A percentile compares a stretch with the other conserved stretches of the same genome.
phyloP scores from a whole-genome alignment of 2,113 vertebrate genomes.

The Bostrychus sinensis region DNA sequence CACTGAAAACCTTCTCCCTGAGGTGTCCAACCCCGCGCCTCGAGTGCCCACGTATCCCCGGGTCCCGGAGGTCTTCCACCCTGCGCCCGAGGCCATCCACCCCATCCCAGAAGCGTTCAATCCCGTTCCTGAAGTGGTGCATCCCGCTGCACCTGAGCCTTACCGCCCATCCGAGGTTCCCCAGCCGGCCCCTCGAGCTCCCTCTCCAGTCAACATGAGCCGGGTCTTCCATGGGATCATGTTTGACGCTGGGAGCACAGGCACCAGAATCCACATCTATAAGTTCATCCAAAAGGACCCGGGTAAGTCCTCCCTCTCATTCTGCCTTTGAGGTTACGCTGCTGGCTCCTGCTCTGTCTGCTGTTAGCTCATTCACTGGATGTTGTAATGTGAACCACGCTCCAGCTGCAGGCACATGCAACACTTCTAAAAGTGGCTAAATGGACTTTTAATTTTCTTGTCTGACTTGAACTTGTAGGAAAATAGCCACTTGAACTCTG shows the following conservation, averaged over 20 bases:
- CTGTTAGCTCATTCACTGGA: slow-evolving; percentile 63
- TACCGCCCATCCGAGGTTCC: slow-evolving; percentile 25
- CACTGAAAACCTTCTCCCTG: slow-evolving; percentile 87
- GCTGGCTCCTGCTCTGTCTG: slow-evolving; percentile 54
- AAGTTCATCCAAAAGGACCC: slow-evolving; percentile 92
- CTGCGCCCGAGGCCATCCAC: slow-evolving; percentile 60
- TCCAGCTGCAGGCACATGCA: slow-evolving; percentile 35
- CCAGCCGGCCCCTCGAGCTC: slow-evolving; percentile 42
- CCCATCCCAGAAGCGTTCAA: slow-evolving; percentile 64
- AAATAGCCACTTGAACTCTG: slow-evolving; percentile 33
- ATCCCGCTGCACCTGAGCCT: slow-evolving; percentile 66
- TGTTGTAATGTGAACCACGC: slow-evolving; percentile 65
- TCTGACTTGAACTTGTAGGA: slow-evolving; percentile 64
- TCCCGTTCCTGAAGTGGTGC: slow-evolving; percentile 65
- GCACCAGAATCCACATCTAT: slow-evolving; percentile 96
- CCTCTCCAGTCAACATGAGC: slow-evolving; percentile 68
- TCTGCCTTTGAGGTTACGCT: slow-evolving; percentile 23
- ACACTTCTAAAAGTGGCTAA: slow-evolving; percentile 53
- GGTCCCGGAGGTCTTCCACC: slow-evolving; percentile 65
- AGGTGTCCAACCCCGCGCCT: slow-evolving; percentile 78
- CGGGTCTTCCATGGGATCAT: slow-evolving; percentile 91
- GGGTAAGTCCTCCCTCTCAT: slow-evolving; percentile 73
- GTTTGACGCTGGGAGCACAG: slow-evolving; percentile 98
- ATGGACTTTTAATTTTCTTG: slow-evolving; percentile 54
- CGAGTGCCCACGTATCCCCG: slow-evolving; percentile 46